Evolutionary conservation across 2,888 invertebrate species (phyloP).

Genomic region (Lysandra coridon): DNA sequence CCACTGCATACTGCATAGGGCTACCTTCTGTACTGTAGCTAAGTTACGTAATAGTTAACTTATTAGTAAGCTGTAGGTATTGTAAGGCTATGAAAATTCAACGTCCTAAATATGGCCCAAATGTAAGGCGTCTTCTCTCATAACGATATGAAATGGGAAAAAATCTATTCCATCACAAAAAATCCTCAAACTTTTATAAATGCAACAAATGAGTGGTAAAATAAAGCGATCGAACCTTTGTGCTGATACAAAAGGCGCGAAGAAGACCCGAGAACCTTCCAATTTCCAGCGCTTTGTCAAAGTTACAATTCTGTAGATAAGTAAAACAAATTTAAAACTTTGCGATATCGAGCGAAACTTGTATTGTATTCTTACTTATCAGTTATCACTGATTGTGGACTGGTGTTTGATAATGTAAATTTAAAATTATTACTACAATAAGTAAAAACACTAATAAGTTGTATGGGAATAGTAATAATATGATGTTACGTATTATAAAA

Average conservation of each 20-base stretch:
- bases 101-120: too few relatives aligned
- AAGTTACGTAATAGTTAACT: too few relatives aligned
- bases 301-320: background rate
- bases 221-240: slow-evolving; percentile 26
- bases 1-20: too few relatives aligned
- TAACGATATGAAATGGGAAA: background rate
- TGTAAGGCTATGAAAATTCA: too few relatives aligned
- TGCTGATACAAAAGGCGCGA: slow-evolving; percentile 28
- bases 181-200: slow-evolving; percentile 1
- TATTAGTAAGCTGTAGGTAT: too few relatives aligned
- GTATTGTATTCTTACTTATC: background rate
- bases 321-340: background rate
- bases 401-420: background rate
- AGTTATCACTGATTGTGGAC: background rate
- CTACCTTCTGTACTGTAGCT: too few relatives aligned
- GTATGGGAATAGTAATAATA: too few relatives aligned
- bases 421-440: too few relatives aligned
- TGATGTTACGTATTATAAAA: too few relatives aligned
- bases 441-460: too few relatives aligned
- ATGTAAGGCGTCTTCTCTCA: background rate
- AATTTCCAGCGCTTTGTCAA: slow-evolving; percentile 28
- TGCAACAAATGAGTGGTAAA: slow-evolving; percentile 21
- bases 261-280: slow-evolving; percentile 22
- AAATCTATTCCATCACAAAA: background rate
- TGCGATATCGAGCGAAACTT: background rate